Conservation (phyloP, 2,888 invertebrate genomes). For the Dysmachus trigonus region DNA sequence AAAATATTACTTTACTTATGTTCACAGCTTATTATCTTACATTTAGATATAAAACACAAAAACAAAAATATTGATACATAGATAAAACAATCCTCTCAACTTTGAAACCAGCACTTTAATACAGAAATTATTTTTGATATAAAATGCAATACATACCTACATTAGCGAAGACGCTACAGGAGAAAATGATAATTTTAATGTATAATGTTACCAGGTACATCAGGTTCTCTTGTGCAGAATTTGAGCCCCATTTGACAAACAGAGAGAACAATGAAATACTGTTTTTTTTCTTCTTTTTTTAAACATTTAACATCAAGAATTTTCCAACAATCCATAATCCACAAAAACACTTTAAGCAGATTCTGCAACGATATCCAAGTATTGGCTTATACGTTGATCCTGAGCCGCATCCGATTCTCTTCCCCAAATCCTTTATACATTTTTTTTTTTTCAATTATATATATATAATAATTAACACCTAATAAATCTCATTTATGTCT, state of each 20-base stretch:
- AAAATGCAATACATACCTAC: background rate
- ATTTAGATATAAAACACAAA: background rate
- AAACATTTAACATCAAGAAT: constrained; percentile 46
- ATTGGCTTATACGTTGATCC: background rate
- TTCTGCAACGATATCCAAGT: background rate
- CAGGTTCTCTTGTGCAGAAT: constrained; percentile 25
- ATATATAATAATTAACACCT: constrained; percentile 36
- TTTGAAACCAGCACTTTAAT: background rate
- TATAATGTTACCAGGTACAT: constrained; percentile 18
- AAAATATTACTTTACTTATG: background rate
- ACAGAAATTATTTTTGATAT: background rate
- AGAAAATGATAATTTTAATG: background rate
- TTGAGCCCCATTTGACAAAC: constrained; percentile 21
- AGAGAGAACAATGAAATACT: constrained; percentile 35
- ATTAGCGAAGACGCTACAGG: background rate
- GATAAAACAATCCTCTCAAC: background rate
- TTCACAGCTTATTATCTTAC: background rate
- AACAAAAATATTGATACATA: background rate
- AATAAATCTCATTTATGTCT: constrained; percentile 23
- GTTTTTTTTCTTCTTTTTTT: constrained; percentile 27
- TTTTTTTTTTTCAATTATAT: background rate
- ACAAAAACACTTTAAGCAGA: background rate
- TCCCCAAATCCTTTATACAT: constrained; percentile 24
- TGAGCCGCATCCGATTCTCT: background rate
- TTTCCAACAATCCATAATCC: background rate